Conservation (phyloP, 2,797 vertebrate species). For the Girardinus metallicus region DNA sequence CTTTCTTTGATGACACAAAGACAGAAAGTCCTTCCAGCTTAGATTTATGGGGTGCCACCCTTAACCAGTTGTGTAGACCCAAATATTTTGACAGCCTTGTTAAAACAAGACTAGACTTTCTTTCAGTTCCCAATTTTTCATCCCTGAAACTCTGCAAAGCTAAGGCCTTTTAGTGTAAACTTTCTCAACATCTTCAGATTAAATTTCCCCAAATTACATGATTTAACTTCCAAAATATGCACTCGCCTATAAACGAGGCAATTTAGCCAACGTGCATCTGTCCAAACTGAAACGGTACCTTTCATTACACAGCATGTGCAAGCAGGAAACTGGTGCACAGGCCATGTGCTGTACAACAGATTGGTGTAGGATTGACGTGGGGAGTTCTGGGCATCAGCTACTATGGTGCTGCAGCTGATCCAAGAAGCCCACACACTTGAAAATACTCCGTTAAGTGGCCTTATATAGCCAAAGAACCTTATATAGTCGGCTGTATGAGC, state of each 20-base stretch:
- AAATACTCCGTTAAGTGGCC: constrained; percentile 44
- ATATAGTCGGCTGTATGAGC: constrained; percentile 48
- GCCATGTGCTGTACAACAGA: constrained; percentile 67
- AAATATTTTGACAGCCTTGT: not conserved
- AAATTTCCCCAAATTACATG: not conserved
- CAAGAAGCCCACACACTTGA: constrained; percentile 65
- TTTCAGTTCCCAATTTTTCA: not conserved
- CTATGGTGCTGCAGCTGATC: constrained; percentile 51
- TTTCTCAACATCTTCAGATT: not conserved
- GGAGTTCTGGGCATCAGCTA: constrained; percentile 58
- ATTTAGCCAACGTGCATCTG: not conserved
- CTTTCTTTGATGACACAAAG: not conserved
- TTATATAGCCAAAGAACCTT: constrained; percentile 50
- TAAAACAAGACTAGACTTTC: not conserved
- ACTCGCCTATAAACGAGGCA: constrained; percentile 4
- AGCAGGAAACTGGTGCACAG: constrained; percentile 32
- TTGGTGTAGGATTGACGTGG: constrained; percentile 70
- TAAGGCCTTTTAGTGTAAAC: not conserved
- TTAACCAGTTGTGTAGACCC: not conserved
- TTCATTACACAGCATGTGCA: constrained; percentile 29
- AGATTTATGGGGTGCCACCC: not conserved
- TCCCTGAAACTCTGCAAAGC: not conserved
- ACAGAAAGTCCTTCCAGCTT: not conserved
- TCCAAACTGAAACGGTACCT: constrained; percentile 24
- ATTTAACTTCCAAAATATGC: not conserved